Conservation (phyloP, 2,113 vertebrate genomes). For the Aix galericulata region DNA sequence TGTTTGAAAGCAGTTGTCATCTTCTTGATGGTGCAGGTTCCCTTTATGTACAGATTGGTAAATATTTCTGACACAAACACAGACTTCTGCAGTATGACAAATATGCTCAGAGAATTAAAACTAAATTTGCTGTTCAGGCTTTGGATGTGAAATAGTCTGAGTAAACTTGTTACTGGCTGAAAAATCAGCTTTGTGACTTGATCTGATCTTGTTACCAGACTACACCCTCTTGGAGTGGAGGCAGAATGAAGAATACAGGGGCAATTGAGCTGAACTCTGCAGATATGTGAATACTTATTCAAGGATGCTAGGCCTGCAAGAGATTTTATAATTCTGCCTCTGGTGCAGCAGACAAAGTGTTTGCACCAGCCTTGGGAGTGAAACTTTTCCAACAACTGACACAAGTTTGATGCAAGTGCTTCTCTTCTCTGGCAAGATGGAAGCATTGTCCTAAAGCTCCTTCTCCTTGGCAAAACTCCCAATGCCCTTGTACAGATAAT, state of each 20-base stretch:
- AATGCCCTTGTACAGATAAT: neutral
- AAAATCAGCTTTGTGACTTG: neutral
- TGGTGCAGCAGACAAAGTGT: neutral
- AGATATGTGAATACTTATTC: neutral
- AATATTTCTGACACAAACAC: neutral
- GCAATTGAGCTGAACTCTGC: neutral
- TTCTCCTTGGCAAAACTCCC: neutral
- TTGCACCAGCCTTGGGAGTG: neutral
- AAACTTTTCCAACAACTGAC: neutral
- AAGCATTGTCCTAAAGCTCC: neutral
- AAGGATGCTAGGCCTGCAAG: neutral
- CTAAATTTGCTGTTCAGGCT: neutral
- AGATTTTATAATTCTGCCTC: neutral
- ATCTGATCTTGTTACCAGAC: neutral
- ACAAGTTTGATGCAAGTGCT: neutral
- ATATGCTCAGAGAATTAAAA: neutral
- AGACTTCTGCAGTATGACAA: neutral
- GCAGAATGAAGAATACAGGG: conserved; percentile 16
- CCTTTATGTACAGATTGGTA: neutral
- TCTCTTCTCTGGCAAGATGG: rapidly evolving
- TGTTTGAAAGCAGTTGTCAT: neutral
- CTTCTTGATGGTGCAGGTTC: neutral
- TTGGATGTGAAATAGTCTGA: neutral
- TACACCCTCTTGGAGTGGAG: neutral
- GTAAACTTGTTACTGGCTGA: neutral